These are phyloP conservation scores for Avahi laniger DNA, from an alignment of 2,797 vertebrate species.

Conservation along the genomic window DNA sequence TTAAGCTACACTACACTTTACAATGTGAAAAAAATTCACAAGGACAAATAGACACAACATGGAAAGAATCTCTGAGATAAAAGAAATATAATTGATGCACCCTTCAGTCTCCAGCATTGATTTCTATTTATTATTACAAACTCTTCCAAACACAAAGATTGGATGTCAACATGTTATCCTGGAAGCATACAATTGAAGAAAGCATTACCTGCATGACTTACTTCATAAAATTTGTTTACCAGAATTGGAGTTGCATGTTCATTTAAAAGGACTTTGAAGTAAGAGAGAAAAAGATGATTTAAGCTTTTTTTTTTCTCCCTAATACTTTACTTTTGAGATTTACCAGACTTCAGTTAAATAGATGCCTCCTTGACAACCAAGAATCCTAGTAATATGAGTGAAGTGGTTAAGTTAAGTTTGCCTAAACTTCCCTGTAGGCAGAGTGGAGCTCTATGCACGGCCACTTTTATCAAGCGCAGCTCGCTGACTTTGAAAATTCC, in stretches of 20 bases:
- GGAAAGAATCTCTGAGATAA: slow-evolving; percentile 69
- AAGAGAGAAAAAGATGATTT: slow-evolving; percentile 67
- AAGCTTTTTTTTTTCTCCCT: slow-evolving; percentile 41
- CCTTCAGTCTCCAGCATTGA: slow-evolving; percentile 79
- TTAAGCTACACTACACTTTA: slow-evolving; percentile 81
- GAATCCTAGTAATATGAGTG: neutral
- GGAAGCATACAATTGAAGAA: slow-evolving; percentile 74
- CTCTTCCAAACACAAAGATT: slow-evolving; percentile 81
- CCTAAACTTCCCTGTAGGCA: slow-evolving; percentile 59
- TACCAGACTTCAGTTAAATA: slow-evolving; percentile 74
- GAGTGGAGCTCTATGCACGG: slow-evolving; percentile 35
- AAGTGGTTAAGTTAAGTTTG: neutral
- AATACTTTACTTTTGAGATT: slow-evolving; percentile 58
- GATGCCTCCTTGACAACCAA: slow-evolving; percentile 64
- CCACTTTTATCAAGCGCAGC: slow-evolving; percentile 77
- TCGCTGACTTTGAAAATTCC: slow-evolving; percentile 81
- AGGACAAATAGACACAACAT: slow-evolving; percentile 66
- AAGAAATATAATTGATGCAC: slow-evolving; percentile 81
- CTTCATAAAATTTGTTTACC: slow-evolving; percentile 80
- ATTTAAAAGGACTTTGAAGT: slow-evolving; percentile 81
- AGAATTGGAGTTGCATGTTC: slow-evolving; percentile 72
- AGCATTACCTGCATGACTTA: slow-evolving; percentile 78
- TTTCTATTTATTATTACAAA: slow-evolving; percentile 84
- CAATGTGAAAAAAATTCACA: slow-evolving; percentile 72
- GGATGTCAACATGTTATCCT: slow-evolving; percentile 80